Evolutionary conservation across 2,888 invertebrate genomes (phyloP).

Genomic region (Coleophora deauratella): DNA sequence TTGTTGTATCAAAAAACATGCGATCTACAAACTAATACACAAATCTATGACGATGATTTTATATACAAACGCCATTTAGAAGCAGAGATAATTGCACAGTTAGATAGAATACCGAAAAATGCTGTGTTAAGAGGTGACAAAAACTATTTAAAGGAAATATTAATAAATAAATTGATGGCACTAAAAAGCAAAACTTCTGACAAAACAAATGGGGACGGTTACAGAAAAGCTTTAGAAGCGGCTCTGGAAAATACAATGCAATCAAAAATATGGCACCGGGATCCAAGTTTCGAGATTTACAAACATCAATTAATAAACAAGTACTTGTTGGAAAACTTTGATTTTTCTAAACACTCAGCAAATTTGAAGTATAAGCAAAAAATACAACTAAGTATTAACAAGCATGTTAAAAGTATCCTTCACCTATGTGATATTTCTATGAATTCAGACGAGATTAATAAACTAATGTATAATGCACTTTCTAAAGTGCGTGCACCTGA

Average conservation of each 20-base stretch:
- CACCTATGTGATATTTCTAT: slow-evolving; percentile 32
- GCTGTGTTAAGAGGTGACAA: slow-evolving; percentile 23
- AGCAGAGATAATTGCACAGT: slow-evolving; percentile 33
- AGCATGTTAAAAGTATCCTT: slow-evolving; percentile 30
- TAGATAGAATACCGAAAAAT: slow-evolving; percentile 29
- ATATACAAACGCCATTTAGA: slow-evolving; percentile 32
- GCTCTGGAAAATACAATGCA: slow-evolving; percentile 32
- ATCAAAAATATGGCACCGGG: slow-evolving; percentile 32
- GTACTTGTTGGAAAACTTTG: slow-evolving; percentile 51
- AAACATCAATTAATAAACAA: slow-evolving; percentile 39
- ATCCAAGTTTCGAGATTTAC: slow-evolving; percentile 46
- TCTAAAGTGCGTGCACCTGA: slow-evolving; percentile 40
- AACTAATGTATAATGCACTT: slow-evolving; percentile 37
- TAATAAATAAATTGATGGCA: slow-evolving; percentile 31
- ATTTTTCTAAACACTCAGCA: slow-evolving; percentile 31
- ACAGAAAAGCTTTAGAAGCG: slow-evolving; percentile 26
- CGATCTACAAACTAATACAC: slow-evolving; percentile 35
- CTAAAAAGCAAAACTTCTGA: slow-evolving; percentile 29
- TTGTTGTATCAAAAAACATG: slow-evolving; percentile 40
- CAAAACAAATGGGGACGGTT: slow-evolving; percentile 32
- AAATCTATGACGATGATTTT: slow-evolving; percentile 29
- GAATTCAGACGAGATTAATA: slow-evolving; percentile 35
- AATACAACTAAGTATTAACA: slow-evolving; percentile 34
- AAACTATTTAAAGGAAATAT: slow-evolving; percentile 24
- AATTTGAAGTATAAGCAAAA: slow-evolving; percentile 36